A percentile compares a stretch with the other conserved stretches of the same genome.
phyloP scores from a whole-genome alignment of 53 echinoderm and acorn worm species.

The Hippasteria phrygiana region DNA sequence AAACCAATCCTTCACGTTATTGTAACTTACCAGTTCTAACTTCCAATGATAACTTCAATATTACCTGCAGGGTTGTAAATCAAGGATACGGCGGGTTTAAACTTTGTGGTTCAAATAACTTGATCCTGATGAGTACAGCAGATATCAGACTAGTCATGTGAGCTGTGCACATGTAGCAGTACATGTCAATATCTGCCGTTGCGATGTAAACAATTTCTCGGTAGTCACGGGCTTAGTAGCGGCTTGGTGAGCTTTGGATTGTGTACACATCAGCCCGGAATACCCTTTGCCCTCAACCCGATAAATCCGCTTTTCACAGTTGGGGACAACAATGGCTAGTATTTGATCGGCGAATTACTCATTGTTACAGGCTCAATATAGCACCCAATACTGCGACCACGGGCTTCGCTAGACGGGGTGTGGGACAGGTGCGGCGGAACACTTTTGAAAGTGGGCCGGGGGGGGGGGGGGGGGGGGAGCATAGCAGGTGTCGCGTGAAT shows the following conservation, averaged over 20 bases:
- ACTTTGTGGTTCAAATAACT: no score
- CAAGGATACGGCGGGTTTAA: no score
- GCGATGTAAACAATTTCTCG: slow-evolving; percentile 45
- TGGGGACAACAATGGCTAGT: not conserved
- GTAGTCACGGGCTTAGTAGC: not conserved
- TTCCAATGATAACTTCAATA: no score
- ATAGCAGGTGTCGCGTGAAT: no score
- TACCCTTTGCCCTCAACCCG: slow-evolving; percentile 1
- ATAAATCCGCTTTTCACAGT: not conserved
- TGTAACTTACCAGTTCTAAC: no score
- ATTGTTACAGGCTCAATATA: not conserved
- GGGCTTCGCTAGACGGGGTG: not conserved
- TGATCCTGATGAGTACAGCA: no score
- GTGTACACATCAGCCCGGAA: not conserved
- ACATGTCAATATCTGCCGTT: not conserved
- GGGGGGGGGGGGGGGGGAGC: no score
- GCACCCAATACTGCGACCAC: not conserved
- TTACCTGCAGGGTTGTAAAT: no score
- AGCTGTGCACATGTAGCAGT: not conserved
- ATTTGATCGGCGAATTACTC: slow-evolving; percentile 12
- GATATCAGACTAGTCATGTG: no score
- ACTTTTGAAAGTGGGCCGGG: no score
- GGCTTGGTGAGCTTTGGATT: not conserved
- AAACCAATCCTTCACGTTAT: no score
- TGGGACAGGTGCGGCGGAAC: no score